These are phyloP conservation scores for Bufo gargarizans DNA, from an alignment of 2,113 vertebrate genomes.

Conservation along the genomic window DNA sequence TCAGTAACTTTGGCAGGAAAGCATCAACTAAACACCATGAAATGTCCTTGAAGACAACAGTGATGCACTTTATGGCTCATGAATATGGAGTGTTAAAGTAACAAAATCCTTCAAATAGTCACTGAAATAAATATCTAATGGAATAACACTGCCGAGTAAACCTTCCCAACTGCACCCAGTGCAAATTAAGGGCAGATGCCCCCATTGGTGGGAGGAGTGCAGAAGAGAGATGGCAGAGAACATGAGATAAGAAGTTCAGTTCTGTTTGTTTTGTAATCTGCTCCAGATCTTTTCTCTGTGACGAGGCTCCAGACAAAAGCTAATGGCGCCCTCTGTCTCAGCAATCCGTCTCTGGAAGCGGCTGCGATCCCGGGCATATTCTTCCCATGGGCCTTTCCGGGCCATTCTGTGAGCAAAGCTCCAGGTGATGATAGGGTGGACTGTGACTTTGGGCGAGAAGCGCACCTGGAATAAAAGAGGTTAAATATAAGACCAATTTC, in stretches of 20 bases:
- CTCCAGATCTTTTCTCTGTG: conserved; percentile 72
- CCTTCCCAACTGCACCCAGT: no score
- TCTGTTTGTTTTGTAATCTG: background rate
- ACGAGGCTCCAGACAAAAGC: conserved; percentile 69
- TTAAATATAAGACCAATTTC: background rate
- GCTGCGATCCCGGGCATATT: conserved; percentile 79
- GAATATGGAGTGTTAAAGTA: background rate
- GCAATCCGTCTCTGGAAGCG: conserved; percentile 80
- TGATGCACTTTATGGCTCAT: background rate
- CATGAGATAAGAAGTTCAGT: background rate
- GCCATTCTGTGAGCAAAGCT: conserved; percentile 76
- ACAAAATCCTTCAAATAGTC: background rate
- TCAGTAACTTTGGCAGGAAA: no score
- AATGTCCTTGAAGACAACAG: background rate
- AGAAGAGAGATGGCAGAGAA: background rate
- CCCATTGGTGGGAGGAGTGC: background rate
- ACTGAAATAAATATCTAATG: background rate
- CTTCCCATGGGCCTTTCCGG: conserved; percentile 85
- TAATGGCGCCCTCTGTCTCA: conserved; percentile 71
- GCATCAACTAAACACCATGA: no score
- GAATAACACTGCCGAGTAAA: background rate
- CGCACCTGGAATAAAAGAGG: conserved; percentile 70
- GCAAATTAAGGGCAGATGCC: background rate
- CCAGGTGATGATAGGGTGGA: conserved; percentile 83
- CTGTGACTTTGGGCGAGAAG: conserved; percentile 78